A percentile compares a stretch with the other conserved stretches of the same genome.
phyloP scores from a whole-genome alignment of 2,113 vertebrate species.

The Cyprinodon brontotheroides region DNA sequence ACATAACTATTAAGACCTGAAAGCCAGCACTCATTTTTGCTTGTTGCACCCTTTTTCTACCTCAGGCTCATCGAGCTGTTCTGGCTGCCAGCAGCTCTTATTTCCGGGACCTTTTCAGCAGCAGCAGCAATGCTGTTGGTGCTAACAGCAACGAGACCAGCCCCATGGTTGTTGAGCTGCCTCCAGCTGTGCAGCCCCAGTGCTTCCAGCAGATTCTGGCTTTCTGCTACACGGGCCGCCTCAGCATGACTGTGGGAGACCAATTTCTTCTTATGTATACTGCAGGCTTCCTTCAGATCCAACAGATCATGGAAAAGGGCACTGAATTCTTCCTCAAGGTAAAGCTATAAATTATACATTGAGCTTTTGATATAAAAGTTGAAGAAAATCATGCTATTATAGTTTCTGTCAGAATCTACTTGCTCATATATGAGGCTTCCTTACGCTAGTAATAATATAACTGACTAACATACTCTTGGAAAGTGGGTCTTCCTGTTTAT shows the following conservation, averaged over 20 bases:
- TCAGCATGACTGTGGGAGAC: slow-evolving; percentile 98
- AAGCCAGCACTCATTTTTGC: background rate
- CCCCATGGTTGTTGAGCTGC: slow-evolving; percentile 88
- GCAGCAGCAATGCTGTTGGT: slow-evolving; percentile 81
- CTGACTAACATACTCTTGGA: background rate
- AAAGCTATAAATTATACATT: slow-evolving; percentile 44
- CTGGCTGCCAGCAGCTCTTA: slow-evolving; percentile 97
- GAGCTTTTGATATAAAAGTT: background rate
- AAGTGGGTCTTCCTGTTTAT: background rate
- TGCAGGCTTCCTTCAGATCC: slow-evolving; percentile 96
- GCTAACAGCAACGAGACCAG: slow-evolving; percentile 82
- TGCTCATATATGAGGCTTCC: background rate
- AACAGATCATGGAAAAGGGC: slow-evolving; percentile 98
- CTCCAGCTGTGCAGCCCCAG: slow-evolving; percentile 91
- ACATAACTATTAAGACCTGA: background rate
- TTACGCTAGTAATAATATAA: background rate
- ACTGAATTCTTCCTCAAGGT: slow-evolving; percentile 99
- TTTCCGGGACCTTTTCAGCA: slow-evolving; percentile 97
- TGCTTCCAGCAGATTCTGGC: slow-evolving; percentile 98
- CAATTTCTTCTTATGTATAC: slow-evolving; percentile 99
- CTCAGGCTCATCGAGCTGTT: slow-evolving; percentile 89
- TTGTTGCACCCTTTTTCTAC: background rate
- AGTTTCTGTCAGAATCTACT: background rate
- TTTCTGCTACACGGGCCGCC: slow-evolving; percentile 95
- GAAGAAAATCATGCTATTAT: background rate